Base-by-base conservation (phyloP, 2,113 vertebrate genomes). In the Regulus satrapa region DNA sequence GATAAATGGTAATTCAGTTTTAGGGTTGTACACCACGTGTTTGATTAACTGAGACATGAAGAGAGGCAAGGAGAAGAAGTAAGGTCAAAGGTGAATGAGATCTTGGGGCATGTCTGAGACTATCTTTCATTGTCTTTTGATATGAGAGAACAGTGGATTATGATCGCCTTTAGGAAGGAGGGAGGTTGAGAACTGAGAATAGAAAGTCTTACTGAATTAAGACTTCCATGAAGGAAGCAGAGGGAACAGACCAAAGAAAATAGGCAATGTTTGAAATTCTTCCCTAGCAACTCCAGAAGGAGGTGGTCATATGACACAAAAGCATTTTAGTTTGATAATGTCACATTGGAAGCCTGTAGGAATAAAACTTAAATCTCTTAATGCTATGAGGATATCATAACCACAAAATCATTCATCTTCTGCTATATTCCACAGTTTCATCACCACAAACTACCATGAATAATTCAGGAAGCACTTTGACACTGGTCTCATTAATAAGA, bases 381-480 rank as follows among this genome's bases (percentile, higher is more conserved):
- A 54, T 69, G 31, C 29, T 62, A 58, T 24, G 40, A 85, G 51
- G 71, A n/a, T 67, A 64, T 69, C 85, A 83, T 63, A 88, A 52
- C 46, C 75, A 85, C 63, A 92, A 88, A 88, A 90, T 38, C 62
- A 83, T 94, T 76, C 55, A 80, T 96, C 85, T 92, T 72, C 85
- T 92, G 73, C 62, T 80, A 26, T 74, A 54, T 79, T 85, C 87
- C 32, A 73, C 0, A 2, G 88, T 76, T 95, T 88, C 75, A 92
- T 92, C 92, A 90, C 51, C 87, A 93, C 63, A 96, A 96, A 95
- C 85, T 94, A 66, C 75, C 31, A 83, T 88, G 85, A 93, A 96
- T 96, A 94, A 92, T 96, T 94, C 87, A 95, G 74, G 74, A 94
- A 96, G 54, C 54, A 79, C 92, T 92, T 95, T 96, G 94, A 96